Evolutionary conservation across 2,113 vertebrate species (phyloP), one percentile per base, ranked within the genome.

Genomic region (Tachycineta bicolor): DNA sequence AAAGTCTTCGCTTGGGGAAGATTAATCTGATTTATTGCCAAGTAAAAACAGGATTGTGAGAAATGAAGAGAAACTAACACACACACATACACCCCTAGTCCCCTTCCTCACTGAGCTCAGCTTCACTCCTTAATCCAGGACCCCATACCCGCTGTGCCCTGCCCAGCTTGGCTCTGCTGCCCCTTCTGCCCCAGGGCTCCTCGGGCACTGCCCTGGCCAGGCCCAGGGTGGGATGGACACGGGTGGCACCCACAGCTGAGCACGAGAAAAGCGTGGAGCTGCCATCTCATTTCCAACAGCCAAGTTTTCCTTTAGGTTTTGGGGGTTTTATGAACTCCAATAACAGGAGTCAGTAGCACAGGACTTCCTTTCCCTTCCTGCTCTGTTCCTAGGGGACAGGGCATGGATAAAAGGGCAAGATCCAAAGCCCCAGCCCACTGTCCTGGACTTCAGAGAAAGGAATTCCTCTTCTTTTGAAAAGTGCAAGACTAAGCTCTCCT

Each of bases 121-220:
- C 25, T 39, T 60, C 53, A 26, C 8, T 7, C 29, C 75, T 70
- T 13, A 18, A 5, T 9, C 28, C 46, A 22, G 11, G 26, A 3
- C 22, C 44, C 23, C 50, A 12, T 2, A 0, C 15, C 18, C 39
- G 16, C 55, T 22, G 17, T 7, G 1, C 11, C 49, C 11, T 33
- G 8, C 28, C 41, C 23, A 12, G 63, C 53, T 11, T 0, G 0
- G 46, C 58, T 53, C 43, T 31, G 41, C 55, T 62, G 50, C 21
- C 34, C 33, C 15, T 55, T 12, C 28, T 70, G 39, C 50, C 62
- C 0, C 0, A 52, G 58, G 29, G 15, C 43, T 71, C 5, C 0
- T 20, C 10, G 6, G 52, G n/a, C 18, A 24, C 3, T 19, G 50
- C 31, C 53, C 44, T 39, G 41, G 43, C 9, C 37, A 25, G 37